A percentile compares a stretch with the other conserved stretches of the same genome.
phyloP scores from a whole-genome alignment of 2,797 vertebrate species.

The Macrochelys suwanniensis region DNA sequence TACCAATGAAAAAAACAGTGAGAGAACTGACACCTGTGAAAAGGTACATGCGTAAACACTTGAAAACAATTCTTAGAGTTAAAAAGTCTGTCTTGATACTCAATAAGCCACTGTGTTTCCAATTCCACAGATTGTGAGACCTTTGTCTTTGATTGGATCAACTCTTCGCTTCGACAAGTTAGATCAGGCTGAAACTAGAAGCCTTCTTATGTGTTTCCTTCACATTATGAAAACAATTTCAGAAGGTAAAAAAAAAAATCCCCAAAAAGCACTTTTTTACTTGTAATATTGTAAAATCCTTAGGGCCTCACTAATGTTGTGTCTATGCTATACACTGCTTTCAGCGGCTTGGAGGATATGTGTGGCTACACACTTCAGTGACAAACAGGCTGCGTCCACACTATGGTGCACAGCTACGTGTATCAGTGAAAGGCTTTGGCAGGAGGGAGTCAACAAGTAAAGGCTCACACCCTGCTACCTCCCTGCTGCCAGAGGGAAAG shows the following conservation, averaged over 20 bases:
- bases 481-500: neutral
- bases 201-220: constrained; percentile 97
- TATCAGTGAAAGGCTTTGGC: neutral
- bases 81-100: neutral
- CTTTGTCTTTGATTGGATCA: constrained; percentile 95
- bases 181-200: constrained; percentile 97
- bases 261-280: neutral
- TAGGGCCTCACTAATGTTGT: neutral
- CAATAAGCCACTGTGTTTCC: constrained; percentile 27
- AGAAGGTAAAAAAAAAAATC: constrained; percentile 85
- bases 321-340: neutral
- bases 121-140: constrained; percentile 90
- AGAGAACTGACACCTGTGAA: constrained; percentile 95
- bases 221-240: constrained; percentile 99
- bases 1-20: constrained; percentile 94
- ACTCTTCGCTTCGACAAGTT: constrained; percentile 97
- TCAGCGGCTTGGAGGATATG: neutral
- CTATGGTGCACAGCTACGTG: neutral
- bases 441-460: neutral
- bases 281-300: neutral
- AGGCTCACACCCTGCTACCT: neutral
- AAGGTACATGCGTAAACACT: constrained; percentile 84
- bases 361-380: too few relatives aligned
- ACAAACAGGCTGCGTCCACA: neutral
- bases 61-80: neutral